A percentile compares a stretch with the other conserved stretches of the same genome.
Conservation (phyloP, 2,888 invertebrate genomes). For the Chromoteleia sp. region DNA sequence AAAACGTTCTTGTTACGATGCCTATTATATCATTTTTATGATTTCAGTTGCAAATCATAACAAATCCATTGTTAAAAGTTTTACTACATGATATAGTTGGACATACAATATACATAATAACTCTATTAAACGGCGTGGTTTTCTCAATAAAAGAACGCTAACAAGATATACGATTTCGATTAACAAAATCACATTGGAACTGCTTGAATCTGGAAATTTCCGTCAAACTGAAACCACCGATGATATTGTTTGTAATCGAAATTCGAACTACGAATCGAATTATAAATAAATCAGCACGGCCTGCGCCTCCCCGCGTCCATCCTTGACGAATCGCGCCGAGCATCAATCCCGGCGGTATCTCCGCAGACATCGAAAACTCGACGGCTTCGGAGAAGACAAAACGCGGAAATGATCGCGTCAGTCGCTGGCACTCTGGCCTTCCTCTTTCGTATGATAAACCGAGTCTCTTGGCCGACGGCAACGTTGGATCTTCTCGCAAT, state of each 20-base stretch:
- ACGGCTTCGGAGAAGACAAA: slow-evolving; percentile 34
- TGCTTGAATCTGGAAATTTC: not conserved
- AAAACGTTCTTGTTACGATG: too few relatives aligned
- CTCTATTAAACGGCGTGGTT: too few relatives aligned
- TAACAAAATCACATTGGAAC: not conserved
- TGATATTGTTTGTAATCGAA: slow-evolving; percentile 30
- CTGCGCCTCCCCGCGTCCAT: slow-evolving; percentile 21
- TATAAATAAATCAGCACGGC: slow-evolving; percentile 44
- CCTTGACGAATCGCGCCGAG: slow-evolving; percentile 32
- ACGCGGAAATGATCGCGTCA: slow-evolving; percentile 44
- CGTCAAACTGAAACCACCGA: not conserved
- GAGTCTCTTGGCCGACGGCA: too few relatives aligned
- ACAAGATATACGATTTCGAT: too few relatives aligned
- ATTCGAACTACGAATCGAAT: slow-evolving; percentile 13
- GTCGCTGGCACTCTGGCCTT: not conserved
- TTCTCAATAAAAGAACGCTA: too few relatives aligned
- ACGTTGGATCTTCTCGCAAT: too few relatives aligned
- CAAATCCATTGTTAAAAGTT: too few relatives aligned
- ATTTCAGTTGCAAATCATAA: too few relatives aligned
- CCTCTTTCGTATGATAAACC: not conserved
- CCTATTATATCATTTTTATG: too few relatives aligned
- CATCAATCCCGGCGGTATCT: slow-evolving; percentile 40
- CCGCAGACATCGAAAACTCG: slow-evolving; percentile 18
- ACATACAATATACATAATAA: too few relatives aligned
- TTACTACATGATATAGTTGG: too few relatives aligned